Evolutionary conservation across 2,113 vertebrate species (phyloP), one percentile per base, ranked within the genome.

Genomic region (Epinephelus cyanopodus): DNA sequence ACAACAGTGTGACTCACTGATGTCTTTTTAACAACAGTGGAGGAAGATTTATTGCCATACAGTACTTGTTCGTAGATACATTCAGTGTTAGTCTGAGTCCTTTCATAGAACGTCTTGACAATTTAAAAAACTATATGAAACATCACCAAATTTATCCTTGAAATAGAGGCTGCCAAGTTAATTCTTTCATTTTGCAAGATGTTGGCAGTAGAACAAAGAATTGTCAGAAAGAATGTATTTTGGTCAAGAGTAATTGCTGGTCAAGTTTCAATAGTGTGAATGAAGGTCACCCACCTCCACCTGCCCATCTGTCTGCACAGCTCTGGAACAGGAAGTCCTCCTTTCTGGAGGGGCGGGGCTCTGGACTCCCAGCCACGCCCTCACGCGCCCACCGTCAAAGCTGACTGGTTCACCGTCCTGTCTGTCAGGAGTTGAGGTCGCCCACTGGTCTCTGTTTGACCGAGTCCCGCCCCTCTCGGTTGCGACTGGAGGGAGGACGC

Each of bases 321-420:
- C 92, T 84, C 75, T 93, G 8, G 86, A 93, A 63, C 86, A 90
- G 84, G 79, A 84, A 19, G 61, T 67, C 10, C 9, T 70, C 23
- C 39, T 74, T 53, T 74, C 72, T 0, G 65, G 6, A 1, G 68
- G 54, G 83, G 65, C 21, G 27, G 81, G 33, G 45, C 88, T 85
- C 81, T 95, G 94, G 18, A 79, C 88, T 10, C 94, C 92, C 19
- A 96, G 93, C 96, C 96, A 96, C 56, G 92, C 95, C 68, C 94
- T 92, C 62, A 96, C 91, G 0, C 94, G 94, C 5, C 92, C 66
- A 0, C 91, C 88, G n/a, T 94, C 93, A n/a, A 95, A 95, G 79
- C 84, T 56, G 21, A 87, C 1, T 0, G 81, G 85, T 50, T 94
- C 85, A 1, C 62, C 5, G n/a, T 76, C 66, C 29, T 42, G 57